Evolutionary conservation across 2,113 vertebrate genomes (phyloP).

Genomic region (Muntiacus reevesi): DNA sequence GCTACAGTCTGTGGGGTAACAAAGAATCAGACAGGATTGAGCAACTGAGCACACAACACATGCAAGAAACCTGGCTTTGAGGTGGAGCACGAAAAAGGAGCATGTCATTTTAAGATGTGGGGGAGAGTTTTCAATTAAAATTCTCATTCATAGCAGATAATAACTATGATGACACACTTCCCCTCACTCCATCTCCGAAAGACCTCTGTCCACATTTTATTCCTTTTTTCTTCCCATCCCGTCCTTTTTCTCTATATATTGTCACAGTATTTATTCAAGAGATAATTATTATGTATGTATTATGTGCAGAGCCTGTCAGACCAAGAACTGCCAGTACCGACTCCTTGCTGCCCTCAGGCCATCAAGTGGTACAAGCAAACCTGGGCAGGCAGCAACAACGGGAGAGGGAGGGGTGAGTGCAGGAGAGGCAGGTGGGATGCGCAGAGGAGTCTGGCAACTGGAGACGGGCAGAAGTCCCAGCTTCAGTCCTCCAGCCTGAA

Average conservation of each 20-base stretch:
- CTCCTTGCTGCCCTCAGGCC: not conserved
- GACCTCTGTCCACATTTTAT: not conserved
- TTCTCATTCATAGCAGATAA: not conserved
- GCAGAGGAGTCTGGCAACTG: not conserved
- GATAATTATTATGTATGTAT: not conserved
- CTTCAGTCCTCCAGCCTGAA: not conserved
- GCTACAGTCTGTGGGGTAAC: not conserved
- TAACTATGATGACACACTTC: not conserved
- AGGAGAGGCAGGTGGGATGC: not conserved
- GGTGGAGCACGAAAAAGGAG: not conserved
- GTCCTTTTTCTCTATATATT: not conserved
- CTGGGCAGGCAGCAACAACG: not conserved
- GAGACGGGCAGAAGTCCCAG: not conserved
- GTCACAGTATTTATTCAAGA: not conserved
- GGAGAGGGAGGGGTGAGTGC: not conserved
- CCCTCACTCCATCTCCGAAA: not conserved
- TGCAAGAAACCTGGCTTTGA: not conserved
- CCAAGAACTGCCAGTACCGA: not conserved
- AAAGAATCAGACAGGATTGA: not conserved
- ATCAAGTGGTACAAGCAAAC: not conserved
- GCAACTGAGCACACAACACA: not conserved
- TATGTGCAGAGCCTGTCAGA: not conserved
- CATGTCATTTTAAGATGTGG: not conserved
- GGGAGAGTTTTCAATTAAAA: not conserved
- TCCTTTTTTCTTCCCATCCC: not conserved